Conservation (phyloP, 2,113 vertebrate species). For the Austrofundulus limnaeus region DNA sequence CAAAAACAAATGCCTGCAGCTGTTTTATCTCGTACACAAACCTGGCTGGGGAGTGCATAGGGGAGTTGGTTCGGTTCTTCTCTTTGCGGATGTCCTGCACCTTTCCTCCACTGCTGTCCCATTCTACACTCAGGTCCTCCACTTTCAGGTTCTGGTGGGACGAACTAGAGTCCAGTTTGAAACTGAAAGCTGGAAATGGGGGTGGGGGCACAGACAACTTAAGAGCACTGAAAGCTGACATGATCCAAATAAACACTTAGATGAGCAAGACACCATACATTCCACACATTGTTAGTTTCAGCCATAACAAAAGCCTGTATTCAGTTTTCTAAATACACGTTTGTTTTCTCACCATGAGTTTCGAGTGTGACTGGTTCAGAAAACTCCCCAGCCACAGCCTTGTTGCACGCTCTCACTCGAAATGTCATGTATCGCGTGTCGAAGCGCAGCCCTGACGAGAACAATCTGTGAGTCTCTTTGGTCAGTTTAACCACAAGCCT, state of each 20-base stretch:
- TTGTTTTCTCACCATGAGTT: constrained; percentile 82
- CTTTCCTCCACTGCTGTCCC: constrained; percentile 93
- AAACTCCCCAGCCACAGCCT: constrained; percentile 94
- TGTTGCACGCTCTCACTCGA: constrained; percentile 92
- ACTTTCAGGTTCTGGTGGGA: constrained; percentile 95
- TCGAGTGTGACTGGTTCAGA: constrained; percentile 90
- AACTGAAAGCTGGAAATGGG: constrained; percentile 83
- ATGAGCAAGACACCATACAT: not conserved
- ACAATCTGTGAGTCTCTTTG: not conserved
- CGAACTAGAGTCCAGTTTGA: constrained; percentile 88
- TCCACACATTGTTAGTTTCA: not conserved
- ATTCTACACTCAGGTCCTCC: constrained; percentile 91
- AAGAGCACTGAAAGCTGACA: too few species aligned
- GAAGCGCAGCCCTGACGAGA: constrained; percentile 82
- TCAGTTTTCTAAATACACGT: not conserved
- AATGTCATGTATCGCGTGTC: constrained; percentile 95
- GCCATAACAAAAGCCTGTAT: not conserved
- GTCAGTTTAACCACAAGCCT: not conserved
- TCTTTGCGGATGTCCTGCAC: constrained; percentile 95
- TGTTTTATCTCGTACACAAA: constrained; percentile 45
- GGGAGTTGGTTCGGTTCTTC: constrained; percentile 87
- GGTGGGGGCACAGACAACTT: not conserved
- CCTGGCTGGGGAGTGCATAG: constrained; percentile 93
- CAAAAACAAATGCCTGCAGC: not conserved
- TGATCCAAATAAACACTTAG: too few species aligned